Evolutionary conservation across 2,797 vertebrate species (phyloP), one percentile per base, ranked within the genome.

Genomic region (Holocentrus rufus): DNA sequence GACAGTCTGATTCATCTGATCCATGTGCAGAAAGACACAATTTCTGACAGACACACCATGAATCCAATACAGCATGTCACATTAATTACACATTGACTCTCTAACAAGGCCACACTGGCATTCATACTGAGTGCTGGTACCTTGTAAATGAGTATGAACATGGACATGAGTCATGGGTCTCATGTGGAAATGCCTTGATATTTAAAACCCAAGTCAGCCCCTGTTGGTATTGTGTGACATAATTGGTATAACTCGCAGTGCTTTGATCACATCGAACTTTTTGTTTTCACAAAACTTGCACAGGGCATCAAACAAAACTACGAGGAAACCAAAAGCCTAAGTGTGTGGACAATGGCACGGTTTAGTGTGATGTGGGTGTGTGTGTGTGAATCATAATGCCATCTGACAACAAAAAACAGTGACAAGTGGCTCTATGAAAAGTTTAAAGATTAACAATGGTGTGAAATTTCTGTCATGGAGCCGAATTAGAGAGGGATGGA

Each of bases 321-420:
- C 27, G 0, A 20, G 10, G 25, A 85, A 87, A 88, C 81, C 87
- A 83, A 88, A 75, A 72, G 61, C 7, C 30, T 31, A n/a, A n/a
- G n/a, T 71, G 82, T 75, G 80, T 87, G 88, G 73, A 81, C 82
- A 81, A 75, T 85, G 66, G 62, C 54, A 66, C 55, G 54, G 66
- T 61, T 77, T 4, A 60, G 77, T 83, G 83, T 44, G 77, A 79
- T 74, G 87, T 88, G 85, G 64, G 81, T 52, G 83, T 60, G 66
- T 68, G 77, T 68, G 74, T 72, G 83, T 89, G 89, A 89, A 80
- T 91, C 87, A 89, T 17, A 1, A 50, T 50, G 79, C 86, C 91
- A 90, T 91, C 86, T 91, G 88, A 90, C 77, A 78, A 76, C 82
- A 75, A 31, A 65, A 53, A 54, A 44, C 68, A 54, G 36, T 46